Evolutionary conservation across 2,113 vertebrate species (phyloP), one percentile per base, ranked within the genome.

Genomic region (Chrysochloris asiatica): DNA sequence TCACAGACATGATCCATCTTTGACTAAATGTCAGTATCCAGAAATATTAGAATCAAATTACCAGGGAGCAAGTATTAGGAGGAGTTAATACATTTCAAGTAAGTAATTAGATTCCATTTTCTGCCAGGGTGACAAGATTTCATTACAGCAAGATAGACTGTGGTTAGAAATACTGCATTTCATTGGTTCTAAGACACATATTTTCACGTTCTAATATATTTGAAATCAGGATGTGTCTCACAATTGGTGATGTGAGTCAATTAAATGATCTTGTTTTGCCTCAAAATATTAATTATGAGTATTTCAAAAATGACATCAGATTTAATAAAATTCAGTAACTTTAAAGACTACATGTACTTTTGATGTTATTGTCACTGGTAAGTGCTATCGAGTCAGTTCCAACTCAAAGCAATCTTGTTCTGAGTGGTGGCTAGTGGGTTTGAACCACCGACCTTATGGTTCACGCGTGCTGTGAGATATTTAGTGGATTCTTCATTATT

Each of bases 281-380:
- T 86, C 59, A 19, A 69, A 48, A 72, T 87, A 86, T 61, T 81
- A 87, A 82, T 76, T 86, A 71, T 50, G 17, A 92, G 22, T 43
- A 24, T 95, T 19, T 19, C 48, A 72, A 86, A 76, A 1, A 50
- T 38, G 12, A 14, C 4, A 81, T 63, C 22, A 56, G 36, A 91
- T 30, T 52, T 78, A 82, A 17, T 89, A 48, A 95, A 50, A 87
- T 45, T 80, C 21, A 77, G 28, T 45, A 85, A 63, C 47, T 85
- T 59, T 30, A 56, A 13, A n/a, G 38, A 77, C 36, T 84, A 82
- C 77, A 73, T 80, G 8, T 26, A 69, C 38, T 82, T n/a, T n/a
- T n/a, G n/a, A n/a, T n/a, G n/a, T n/a, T n/a, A n/a, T n/a, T n/a
- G n/a, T n/a, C n/a, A n/a, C n/a, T n/a, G n/a, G n/a, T n/a, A n/a